phyloP scores from a whole-genome alignment of 2,797 vertebrate genomes.

The Semaprochilodus insignis region DNA sequence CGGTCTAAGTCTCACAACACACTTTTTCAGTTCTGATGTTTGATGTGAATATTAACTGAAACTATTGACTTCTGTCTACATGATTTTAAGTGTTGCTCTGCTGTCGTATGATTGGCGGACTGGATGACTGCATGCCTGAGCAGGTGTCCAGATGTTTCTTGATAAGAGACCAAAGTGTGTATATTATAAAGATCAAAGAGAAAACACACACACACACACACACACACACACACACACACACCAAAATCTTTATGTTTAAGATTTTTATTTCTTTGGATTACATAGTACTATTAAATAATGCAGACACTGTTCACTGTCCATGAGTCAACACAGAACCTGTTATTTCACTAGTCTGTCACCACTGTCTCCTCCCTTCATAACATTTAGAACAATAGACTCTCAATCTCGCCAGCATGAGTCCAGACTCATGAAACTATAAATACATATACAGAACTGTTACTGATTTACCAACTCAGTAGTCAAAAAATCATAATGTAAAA shows the following conservation, averaged over 20 bases:
- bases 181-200: background rate
- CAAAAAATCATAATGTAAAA: background rate
- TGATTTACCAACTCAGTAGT: constrained; percentile 49
- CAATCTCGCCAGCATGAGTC: constrained; percentile 15
- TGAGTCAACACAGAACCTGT: constrained; percentile 24
- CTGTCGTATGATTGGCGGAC: too few relatives aligned
- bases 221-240: background rate
- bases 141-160: too few relatives aligned
- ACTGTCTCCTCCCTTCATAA: background rate
- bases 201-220: background rate
- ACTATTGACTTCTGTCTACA: too few relatives aligned
- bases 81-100: too few relatives aligned
- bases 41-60: too few relatives aligned
- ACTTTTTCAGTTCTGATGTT: too few relatives aligned
- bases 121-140: too few relatives aligned
- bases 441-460: constrained; percentile 34
- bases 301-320: constrained; percentile 2
- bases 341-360: background rate
- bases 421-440: constrained; percentile 50
- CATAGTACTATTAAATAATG: constrained; percentile 2
- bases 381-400: background rate
- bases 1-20: too few relatives aligned
- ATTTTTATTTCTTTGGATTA: background rate
- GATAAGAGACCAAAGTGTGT: too few relatives aligned
- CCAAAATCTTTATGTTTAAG: background rate